Evolutionary conservation across 2,113 vertebrate genomes (phyloP).

Genomic region (Mohoua ochrocephala): DNA sequence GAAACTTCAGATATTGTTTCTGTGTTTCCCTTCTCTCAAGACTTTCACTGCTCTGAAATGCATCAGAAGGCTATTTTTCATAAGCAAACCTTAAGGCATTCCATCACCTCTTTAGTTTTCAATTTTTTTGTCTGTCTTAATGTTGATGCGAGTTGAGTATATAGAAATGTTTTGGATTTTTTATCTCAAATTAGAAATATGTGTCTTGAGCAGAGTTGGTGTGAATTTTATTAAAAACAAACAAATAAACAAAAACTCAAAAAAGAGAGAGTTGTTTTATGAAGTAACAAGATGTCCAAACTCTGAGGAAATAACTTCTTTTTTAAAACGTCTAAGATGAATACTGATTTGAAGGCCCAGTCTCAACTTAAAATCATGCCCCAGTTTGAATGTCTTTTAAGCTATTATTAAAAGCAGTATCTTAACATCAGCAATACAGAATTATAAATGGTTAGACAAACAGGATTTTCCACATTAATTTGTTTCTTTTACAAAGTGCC

Average conservation of each 20-base stretch:
- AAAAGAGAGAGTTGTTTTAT: not conserved
- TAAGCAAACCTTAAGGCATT: conserved; percentile 7
- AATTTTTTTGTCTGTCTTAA: not conserved
- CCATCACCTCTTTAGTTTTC: not conserved
- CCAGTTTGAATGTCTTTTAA: not conserved
- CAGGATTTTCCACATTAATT: not conserved
- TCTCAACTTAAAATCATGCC: not conserved
- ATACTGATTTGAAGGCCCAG: not conserved
- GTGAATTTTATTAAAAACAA: not conserved
- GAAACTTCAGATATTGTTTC: not conserved
- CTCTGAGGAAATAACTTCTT: not conserved
- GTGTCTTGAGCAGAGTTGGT: not conserved
- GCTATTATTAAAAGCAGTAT: not conserved
- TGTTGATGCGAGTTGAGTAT: not conserved
- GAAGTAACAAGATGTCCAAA: not conserved
- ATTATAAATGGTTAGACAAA: not conserved
- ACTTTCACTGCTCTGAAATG: conserved; percentile 7
- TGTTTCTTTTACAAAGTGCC: not conserved
- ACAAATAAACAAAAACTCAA: not conserved
- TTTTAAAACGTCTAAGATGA: not conserved
- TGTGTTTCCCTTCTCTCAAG: not conserved
- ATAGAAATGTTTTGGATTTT: not conserved
- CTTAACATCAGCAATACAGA: not conserved
- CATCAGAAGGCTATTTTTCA: not conserved
- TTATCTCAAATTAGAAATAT: not conserved